phyloP scores from a whole-genome alignment of 1,140 invertebrate genomes.

The Trachymyrmex septentrionalis region DNA sequence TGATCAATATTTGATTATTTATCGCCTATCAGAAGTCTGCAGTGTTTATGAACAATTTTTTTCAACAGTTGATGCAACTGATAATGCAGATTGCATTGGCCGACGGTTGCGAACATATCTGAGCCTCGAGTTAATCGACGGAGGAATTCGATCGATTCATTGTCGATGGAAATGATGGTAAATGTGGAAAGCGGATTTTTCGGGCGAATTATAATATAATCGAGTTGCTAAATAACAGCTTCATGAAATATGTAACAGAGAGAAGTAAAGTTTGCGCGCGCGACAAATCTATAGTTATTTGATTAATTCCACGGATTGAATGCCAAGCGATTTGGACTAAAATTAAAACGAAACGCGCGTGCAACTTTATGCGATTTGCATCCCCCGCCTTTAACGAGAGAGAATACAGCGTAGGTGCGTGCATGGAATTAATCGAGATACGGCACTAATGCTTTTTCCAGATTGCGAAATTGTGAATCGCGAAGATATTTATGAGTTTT shows the following conservation, averaged over 20 bases:
- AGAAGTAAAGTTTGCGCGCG: conserved; percentile 45
- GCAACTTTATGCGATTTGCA: conserved; percentile 47
- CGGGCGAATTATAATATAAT: conserved; percentile 33
- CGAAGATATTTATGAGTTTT: conserved; percentile 34
- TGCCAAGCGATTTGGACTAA: conserved; percentile 32
- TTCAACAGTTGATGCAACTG: conserved; percentile 17
- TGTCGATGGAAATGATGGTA: not conserved
- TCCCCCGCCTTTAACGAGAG: conserved; percentile 39
- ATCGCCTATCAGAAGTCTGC: not conserved
- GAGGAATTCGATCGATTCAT: conserved; percentile 29
- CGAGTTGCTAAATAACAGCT: conserved; percentile 36
- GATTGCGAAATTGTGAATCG: conserved; percentile 50
- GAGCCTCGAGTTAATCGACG: not conserved
- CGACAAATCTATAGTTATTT: conserved; percentile 51
- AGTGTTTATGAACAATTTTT: not conserved
- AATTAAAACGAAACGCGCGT: conserved; percentile 48
- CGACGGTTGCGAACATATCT: not conserved
- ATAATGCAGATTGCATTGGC: conserved; percentile 40
- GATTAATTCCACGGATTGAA: conserved; percentile 53
- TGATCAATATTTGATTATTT: not conserved
- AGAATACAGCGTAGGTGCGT: conserved; percentile 18
- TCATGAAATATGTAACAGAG: conserved; percentile 47
- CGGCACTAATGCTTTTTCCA: conserved; percentile 42
- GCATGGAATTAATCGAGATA: conserved; percentile 47
- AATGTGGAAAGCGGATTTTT: not conserved